Evolutionary conservation across 2,797 vertebrate genomes (phyloP), one percentile per base, ranked within the genome.

Genomic region (Diplodus puntazzo): DNA sequence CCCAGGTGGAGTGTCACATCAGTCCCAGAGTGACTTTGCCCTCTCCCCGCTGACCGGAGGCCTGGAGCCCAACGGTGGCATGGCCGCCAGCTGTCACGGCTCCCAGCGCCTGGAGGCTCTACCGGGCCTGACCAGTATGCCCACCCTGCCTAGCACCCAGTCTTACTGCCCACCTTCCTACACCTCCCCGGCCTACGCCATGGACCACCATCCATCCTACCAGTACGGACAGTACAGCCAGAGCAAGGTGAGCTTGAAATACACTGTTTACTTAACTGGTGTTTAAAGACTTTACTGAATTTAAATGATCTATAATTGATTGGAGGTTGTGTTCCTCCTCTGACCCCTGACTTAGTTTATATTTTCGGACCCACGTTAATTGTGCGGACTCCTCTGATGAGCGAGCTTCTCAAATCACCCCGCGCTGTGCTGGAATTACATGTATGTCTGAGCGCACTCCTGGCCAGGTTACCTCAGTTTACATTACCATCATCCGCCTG

Each of bases 201-300:
- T 99, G 94, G 98, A 99, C 91, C 97, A 98, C 0, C 97, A 98
- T 83, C 95, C 98, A 3, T 95, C 97, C 87, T 99, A 99, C 93
- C 98, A 99, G 83, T 99, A 99, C 0, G 96, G 97, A 87, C 98
- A 99, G 81, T 99, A 99, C 3, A 97, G 98, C 86, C 98, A 99
- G 95, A 99, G 97, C 97, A 96, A 98, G 98, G 97, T 96, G 88
- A 39, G 55, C 39, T 18, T 53, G 18, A 70, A 75, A 73, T 10
- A 17, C 14, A 42, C 25, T 50, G 30, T 34, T 34, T 34, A 34
- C 30, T 34, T 34, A 34, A 34, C 30, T 1, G 52, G 3, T 59
- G 14, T 78, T 82, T 69, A 64, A 48, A 63, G 43, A 46, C n/a
- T 54, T 68, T 23, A 0, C 65, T 55, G 2, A 50, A 54, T 71